Percentiles rank a stretch among this genome's conserved stretches.
These are phyloP conservation scores for Poecilia gillii DNA, from an alignment of 2,797 vertebrate genomes.

Conservation along the genomic window DNA sequence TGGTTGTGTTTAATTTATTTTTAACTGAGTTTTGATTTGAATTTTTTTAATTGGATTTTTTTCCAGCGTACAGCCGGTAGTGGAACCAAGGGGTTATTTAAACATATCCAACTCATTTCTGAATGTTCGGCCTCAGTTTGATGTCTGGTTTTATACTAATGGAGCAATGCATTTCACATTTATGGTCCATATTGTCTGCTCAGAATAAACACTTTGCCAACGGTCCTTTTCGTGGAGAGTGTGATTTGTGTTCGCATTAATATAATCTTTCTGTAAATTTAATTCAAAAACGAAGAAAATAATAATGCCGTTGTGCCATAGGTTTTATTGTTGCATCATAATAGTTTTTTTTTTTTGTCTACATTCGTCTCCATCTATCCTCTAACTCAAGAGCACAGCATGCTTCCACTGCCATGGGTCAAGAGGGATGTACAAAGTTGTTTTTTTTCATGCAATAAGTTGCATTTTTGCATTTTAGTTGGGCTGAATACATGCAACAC, in stretches of 20 bases:
- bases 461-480: not conserved
- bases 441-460: no score
- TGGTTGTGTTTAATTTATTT: slow-evolving; percentile 8
- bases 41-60: not conserved
- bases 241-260: not conserved
- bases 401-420: not conserved
- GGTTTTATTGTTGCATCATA: not conserved
- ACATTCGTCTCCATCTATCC: not conserved
- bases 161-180: slow-evolving; percentile 72
- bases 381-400: not conserved
- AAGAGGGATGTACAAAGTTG: not conserved
- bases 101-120: slow-evolving; percentile 29
- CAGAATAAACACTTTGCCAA: slow-evolving; percentile 77
- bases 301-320: not conserved
- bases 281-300: not conserved
- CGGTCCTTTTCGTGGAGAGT: slow-evolving; percentile 2
- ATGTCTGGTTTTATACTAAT: slow-evolving; percentile 68
- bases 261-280: not conserved
- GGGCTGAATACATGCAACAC: not conserved
- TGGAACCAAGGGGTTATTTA: slow-evolving; percentile 12
- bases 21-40: not conserved
- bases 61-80: slow-evolving; percentile 14
- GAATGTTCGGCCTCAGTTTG: slow-evolving; percentile 57
- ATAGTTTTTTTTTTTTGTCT: not conserved
- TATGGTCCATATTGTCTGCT: slow-evolving; percentile 72